These are phyloP conservation scores for Aplodontia rufa DNA, from an alignment of 2,113 vertebrate species.

Conservation along the genomic window DNA sequence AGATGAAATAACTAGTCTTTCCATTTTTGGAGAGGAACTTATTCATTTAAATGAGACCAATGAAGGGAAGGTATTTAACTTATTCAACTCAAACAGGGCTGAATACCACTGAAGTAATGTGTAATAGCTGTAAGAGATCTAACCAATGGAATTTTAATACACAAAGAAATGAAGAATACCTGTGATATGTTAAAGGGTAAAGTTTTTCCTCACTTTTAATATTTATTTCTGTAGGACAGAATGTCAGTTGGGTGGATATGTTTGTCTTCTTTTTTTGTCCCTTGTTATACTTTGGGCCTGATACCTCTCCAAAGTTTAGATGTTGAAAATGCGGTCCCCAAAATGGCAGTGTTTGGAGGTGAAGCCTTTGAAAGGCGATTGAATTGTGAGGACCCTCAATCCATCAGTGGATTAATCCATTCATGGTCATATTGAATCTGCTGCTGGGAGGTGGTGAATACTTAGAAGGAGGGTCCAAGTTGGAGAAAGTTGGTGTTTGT, in stretches of 20 bases:
- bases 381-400: not conserved
- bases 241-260: not conserved
- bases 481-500: not conserved
- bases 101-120: not conserved
- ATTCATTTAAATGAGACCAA: not conserved
- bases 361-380: not conserved
- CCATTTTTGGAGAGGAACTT: not conserved
- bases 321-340: not conserved
- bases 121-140: not conserved
- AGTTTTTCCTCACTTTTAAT: not conserved
- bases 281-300: not conserved
- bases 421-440: not conserved
- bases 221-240: not conserved
- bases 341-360: not conserved
- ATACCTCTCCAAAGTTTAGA: not conserved
- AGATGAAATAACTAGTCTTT: not conserved
- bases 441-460: not conserved
- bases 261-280: not conserved
- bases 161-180: not conserved
- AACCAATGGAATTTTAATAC: not conserved
- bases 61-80: not conserved
- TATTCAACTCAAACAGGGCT: not conserved
- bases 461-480: not conserved
- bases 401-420: not conserved
- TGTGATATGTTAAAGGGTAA: not conserved